These are phyloP conservation scores for Trochalopteron elliotii DNA, from an alignment of 2,113 vertebrate species.

Conservation along the genomic window DNA sequence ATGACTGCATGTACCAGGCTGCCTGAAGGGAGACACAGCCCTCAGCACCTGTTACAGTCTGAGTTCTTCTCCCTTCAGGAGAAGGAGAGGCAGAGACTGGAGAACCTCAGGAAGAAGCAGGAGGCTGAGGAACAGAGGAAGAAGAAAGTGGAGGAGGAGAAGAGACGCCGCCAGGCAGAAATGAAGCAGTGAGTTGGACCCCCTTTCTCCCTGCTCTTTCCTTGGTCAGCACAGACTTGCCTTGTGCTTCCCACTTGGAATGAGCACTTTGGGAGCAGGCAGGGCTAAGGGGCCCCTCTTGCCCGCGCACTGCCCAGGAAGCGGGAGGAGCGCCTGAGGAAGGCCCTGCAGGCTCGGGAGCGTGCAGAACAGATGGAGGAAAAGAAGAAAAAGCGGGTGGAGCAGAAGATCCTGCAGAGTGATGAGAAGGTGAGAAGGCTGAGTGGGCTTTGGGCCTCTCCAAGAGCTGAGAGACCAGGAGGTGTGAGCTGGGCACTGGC, in stretches of 20 bases:
- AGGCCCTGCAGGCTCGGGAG: conserved; percentile 87
- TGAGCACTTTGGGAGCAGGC: background rate
- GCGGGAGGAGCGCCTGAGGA: conserved; percentile 85
- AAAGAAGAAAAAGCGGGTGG: conserved; percentile 89
- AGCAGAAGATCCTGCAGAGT: conserved; percentile 85
- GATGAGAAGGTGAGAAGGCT: conserved; percentile 83
- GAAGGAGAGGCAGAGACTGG: conserved; percentile 86
- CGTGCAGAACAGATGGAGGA: conserved; percentile 87
- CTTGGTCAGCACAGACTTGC: background rate
- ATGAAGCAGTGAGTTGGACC: conserved; percentile 81
- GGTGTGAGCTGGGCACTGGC: background rate
- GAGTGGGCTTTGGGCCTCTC: background rate
- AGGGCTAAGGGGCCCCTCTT: background rate
- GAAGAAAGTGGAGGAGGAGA: conserved; percentile 92
- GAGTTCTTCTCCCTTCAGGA: conserved; percentile 72
- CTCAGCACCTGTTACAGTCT: background rate
- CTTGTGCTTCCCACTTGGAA: background rate
- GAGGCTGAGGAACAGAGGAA: conserved; percentile 89
- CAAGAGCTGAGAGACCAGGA: background rate
- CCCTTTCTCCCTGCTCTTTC: background rate
- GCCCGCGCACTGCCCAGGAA: conserved; percentile 70
- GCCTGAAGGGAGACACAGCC: background rate
- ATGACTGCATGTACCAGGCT: background rate
- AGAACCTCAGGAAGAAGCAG: conserved; percentile 88
- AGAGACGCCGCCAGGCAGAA: conserved; percentile 85